phyloP scores from a whole-genome alignment of 2,888 invertebrate species.

The Hirtodrosophila cameraria region DNA sequence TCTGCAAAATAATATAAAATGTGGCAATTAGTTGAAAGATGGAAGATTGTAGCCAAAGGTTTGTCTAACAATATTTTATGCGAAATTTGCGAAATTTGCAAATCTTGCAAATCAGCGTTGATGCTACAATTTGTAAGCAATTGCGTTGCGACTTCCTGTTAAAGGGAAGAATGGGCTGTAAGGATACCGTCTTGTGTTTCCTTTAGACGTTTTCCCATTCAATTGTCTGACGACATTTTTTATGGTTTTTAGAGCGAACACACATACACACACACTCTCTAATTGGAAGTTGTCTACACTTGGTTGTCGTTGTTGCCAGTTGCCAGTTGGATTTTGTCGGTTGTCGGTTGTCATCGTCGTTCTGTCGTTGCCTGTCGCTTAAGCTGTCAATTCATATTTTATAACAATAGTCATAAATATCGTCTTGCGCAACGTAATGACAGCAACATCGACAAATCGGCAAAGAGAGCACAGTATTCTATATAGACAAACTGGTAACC shows the following conservation, averaged over 20 bases:
- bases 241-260: constrained; percentile 69
- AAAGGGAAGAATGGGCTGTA: too few relatives aligned
- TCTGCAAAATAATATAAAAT: constrained; percentile 86
- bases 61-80: constrained; percentile 17
- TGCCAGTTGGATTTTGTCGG: constrained; percentile 19
- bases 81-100: constrained; percentile 69
- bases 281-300: constrained; percentile 78
- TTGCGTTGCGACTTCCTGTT: constrained; percentile 54
- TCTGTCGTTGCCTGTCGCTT: constrained; percentile 56
- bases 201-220: constrained; percentile 70
- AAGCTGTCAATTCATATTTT: constrained; percentile 83
- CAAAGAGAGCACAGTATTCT: constrained; percentile 25
- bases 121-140: constrained; percentile 79
- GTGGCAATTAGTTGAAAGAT: constrained; percentile 34
- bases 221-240: constrained; percentile 82
- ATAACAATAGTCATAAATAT: constrained; percentile 82
- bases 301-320: constrained; percentile 23
- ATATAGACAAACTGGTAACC: constrained; percentile 23
- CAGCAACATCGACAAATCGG: constrained; percentile 56
- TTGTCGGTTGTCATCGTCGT: constrained; percentile 15
- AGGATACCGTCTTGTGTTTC: constrained; percentile 41
- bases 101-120: constrained; percentile 49
- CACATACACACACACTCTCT: constrained; percentile 53
- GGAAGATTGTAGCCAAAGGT: neutral
- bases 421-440: constrained; percentile 74